These are phyloP conservation scores for Dynastes hyllus DNA, from an alignment of 2,888 invertebrate genomes.

Conservation along the genomic window DNA sequence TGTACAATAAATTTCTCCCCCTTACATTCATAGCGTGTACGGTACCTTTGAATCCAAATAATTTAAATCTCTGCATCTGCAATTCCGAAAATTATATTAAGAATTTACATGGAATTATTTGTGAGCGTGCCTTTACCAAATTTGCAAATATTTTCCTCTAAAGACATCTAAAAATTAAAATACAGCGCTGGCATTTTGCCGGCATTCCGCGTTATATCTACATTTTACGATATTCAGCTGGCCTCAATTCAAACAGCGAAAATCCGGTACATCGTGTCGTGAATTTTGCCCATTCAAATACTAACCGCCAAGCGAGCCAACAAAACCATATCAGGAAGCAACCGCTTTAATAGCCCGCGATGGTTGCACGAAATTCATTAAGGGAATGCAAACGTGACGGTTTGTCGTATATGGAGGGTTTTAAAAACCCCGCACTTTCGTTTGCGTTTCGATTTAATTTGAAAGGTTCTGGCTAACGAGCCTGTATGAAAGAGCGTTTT, in stretches of 20 bases:
- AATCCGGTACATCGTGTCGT: conserved; percentile 39
- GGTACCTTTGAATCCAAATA: neutral
- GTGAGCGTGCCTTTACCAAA: conserved; percentile 16
- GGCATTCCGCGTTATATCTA: neutral
- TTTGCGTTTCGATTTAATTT: neutral
- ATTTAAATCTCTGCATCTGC: neutral
- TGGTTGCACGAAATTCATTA: conserved; percentile 38
- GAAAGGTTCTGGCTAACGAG: too few relatives aligned
- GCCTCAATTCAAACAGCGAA: conserved; percentile 38
- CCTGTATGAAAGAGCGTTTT: too few relatives aligned
- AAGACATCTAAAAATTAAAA: conserved; percentile 18
- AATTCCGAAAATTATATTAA: conserved; percentile 3
- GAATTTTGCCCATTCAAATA: conserved; percentile 35
- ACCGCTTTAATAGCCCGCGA: conserved; percentile 25
- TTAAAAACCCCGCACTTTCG: conserved; percentile 7
- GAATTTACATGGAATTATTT: conserved; percentile 11
- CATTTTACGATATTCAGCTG: conserved; percentile 16
- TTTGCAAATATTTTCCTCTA: conserved; percentile 24
- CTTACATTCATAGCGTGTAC: neutral
- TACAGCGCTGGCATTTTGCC: neutral
- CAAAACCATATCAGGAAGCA: conserved; percentile 41
- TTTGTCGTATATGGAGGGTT: neutral
- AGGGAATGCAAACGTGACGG: neutral
- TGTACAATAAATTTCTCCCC: neutral
- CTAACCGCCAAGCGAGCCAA: conserved; percentile 24